Conservation (phyloP, 2,113 vertebrate genomes). For the Phylloscopus trochiloides region DNA sequence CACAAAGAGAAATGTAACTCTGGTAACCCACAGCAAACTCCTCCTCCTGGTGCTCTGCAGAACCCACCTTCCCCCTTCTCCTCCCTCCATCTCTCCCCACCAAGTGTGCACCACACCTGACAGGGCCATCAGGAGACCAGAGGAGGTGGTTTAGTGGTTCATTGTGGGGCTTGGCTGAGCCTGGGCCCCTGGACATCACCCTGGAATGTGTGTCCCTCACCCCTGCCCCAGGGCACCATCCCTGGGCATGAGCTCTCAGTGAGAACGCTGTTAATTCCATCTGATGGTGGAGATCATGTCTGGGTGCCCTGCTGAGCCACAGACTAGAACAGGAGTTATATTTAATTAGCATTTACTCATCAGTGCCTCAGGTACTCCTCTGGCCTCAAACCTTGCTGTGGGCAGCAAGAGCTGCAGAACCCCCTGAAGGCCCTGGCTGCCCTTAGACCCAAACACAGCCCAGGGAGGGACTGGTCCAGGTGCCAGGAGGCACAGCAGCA, state of each 20-base stretch:
- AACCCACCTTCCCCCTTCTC: neutral
- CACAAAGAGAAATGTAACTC: neutral
- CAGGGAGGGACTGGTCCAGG: accelerated
- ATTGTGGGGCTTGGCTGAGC: neutral
- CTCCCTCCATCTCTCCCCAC: neutral
- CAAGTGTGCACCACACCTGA: accelerated
- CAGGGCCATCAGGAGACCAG: accelerated
- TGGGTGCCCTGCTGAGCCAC: neutral
- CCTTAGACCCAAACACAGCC: accelerated
- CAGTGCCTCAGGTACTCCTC: accelerated
- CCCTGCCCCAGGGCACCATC: neutral
- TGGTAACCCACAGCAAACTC: neutral
- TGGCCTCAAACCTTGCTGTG: neutral
- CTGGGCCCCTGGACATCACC: neutral
- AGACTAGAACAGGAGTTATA: neutral
- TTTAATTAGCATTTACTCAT: neutral
- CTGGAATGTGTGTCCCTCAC: neutral
- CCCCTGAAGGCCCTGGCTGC: neutral
- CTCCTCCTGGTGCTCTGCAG: neutral
- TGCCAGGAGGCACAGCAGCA: neutral
- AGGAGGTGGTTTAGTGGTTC: neutral
- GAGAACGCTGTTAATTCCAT: neutral
- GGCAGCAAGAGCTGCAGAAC: neutral
- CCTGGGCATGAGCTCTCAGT: neutral
- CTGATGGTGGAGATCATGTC: neutral